Percentiles rank a stretch among this genome's conserved stretches.
Conservation (phyloP, 1,140 invertebrate genomes). For the Drosophila lowei region DNA sequence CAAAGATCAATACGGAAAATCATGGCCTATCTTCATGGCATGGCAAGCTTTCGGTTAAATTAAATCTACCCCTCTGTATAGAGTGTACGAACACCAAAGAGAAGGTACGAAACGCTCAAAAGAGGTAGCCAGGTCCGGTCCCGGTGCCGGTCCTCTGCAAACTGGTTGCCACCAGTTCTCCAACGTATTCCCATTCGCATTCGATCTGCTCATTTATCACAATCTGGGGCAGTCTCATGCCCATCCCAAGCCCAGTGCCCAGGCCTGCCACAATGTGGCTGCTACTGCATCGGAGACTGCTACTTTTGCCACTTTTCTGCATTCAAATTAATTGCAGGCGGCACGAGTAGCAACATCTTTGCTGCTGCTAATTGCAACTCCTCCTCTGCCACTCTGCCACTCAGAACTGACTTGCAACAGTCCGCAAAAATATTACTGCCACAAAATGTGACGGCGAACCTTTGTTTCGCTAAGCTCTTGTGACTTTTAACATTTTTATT, state of each 20-base stretch:
- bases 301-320: constrained; percentile 1
- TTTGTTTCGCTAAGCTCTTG: constrained; percentile 2
- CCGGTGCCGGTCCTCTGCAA: constrained; percentile 44
- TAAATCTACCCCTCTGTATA: no score
- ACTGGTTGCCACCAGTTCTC: constrained; percentile 36
- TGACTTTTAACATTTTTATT: constrained; percentile 7
- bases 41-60: no score
- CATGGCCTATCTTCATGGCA: no score
- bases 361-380: constrained; percentile 12
- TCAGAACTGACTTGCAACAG: neutral
- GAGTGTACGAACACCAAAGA: no score
- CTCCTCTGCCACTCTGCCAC: neutral
- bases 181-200: constrained; percentile 35
- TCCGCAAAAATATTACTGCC: no score
- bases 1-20: no score
- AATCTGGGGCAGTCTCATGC: constrained; percentile 33
- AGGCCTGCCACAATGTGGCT: constrained; percentile 14
- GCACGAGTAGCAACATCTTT: neutral
- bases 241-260: neutral
- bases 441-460: no score
- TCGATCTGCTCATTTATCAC: constrained; percentile 50
- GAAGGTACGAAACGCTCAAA: no score
- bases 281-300: neutral
- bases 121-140: constrained; percentile 39
- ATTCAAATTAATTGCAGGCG: constrained; percentile 28